Evolutionary conservation across 2,113 vertebrate species (phyloP).

Genomic region (Hucho hucho): DNA sequence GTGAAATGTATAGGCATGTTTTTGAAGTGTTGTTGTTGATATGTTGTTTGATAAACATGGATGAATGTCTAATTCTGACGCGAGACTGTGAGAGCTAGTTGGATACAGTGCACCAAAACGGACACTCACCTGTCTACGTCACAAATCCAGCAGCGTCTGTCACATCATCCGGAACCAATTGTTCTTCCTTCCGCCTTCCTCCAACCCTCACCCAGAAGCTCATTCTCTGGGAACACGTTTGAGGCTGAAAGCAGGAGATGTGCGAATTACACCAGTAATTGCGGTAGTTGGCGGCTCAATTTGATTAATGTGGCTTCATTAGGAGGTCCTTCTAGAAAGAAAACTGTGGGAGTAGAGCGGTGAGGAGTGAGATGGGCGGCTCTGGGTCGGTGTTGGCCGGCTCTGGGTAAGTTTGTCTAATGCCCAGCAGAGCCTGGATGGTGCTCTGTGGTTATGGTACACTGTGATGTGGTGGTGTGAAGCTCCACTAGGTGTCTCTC

Average conservation of each 20-base stretch:
- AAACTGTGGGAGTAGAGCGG: conserved; percentile 16
- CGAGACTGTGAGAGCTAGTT: no score
- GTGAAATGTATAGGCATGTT: no score
- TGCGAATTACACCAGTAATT: conserved; percentile 55
- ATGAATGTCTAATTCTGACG: no score
- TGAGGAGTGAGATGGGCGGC: background rate
- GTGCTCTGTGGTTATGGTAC: no score
- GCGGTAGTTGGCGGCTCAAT: conserved; percentile 45
- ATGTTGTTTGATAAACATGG: background rate
- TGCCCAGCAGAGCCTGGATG: background rate
- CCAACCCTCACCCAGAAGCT: background rate
- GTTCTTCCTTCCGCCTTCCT: conserved; percentile 37
- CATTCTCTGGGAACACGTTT: conserved; percentile 22
- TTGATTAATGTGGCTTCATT: conserved; percentile 60
- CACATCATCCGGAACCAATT: conserved; percentile 52
- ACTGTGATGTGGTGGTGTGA: background rate
- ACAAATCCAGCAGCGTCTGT: conserved; percentile 23
- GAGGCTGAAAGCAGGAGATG: conserved; percentile 38
- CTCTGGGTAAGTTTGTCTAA: background rate
- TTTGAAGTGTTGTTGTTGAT: background rate
- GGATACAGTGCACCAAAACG: conserved; percentile 22
- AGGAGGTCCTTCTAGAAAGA: conserved; percentile 33
- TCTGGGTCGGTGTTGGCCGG: background rate
- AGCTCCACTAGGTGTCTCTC: conserved; percentile 71
- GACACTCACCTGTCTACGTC: conserved; percentile 38